These are phyloP conservation scores for Achroia grisella DNA, from an alignment of 1,140 invertebrate genomes.

Conservation along the genomic window DNA sequence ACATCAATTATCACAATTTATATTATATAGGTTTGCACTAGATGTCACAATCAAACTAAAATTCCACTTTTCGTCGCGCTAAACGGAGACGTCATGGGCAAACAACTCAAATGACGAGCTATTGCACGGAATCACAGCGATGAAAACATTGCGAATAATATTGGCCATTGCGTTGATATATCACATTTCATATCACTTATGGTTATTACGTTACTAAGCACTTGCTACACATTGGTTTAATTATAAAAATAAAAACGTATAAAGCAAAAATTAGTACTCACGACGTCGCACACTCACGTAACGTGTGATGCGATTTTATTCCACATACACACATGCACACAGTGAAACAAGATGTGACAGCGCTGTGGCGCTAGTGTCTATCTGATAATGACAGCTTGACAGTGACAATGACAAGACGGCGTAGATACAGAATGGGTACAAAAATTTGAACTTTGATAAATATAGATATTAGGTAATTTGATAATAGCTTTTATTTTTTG, in stretches of 20 bases:
- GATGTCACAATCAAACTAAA: constrained; percentile 70
- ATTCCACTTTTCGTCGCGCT: constrained; percentile 71
- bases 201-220: constrained; percentile 60
- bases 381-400: no score
- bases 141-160: constrained; percentile 62
- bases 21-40: constrained; percentile 62
- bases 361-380: constrained; percentile 14
- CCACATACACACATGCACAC: constrained; percentile 43
- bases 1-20: constrained; percentile 57
- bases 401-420: no score
- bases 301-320: constrained; percentile 60
- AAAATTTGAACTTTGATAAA: no score
- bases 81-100: constrained; percentile 72
- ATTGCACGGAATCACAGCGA: constrained; percentile 65
- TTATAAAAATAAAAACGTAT: constrained; percentile 71
- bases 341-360: constrained; percentile 42
- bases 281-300: constrained; percentile 68
- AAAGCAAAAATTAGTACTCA: constrained; percentile 68
- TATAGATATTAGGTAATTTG: no score
- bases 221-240: constrained; percentile 49
- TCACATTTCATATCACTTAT: constrained; percentile 66
- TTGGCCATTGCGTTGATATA: constrained; percentile 53
- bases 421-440: no score
- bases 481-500: no score
- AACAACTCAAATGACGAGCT: constrained; percentile 68